Percentiles rank a stretch among this genome's conserved stretches.
Evolutionary conservation across 2,888 invertebrate species (phyloP).

Genomic region (Lasioglossum calceatum): DNA sequence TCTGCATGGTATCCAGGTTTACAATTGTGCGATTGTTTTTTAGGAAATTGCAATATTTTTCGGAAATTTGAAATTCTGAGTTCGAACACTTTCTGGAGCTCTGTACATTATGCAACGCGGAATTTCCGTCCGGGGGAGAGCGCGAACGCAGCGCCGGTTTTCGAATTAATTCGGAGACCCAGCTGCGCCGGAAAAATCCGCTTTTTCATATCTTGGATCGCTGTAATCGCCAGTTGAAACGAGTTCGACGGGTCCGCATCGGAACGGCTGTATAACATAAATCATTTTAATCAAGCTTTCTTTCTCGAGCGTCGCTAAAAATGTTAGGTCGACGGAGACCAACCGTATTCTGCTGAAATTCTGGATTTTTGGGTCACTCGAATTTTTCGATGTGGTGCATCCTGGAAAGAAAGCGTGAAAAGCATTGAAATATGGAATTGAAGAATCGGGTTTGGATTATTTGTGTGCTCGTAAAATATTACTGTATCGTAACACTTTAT

Average conservation of each 20-base stretch:
- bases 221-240: conserved; percentile 9
- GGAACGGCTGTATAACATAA: conserved; percentile 5
- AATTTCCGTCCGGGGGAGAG: background rate
- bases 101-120: background rate
- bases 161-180: conserved; percentile 4
- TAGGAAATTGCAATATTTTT: background rate
- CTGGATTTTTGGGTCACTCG: background rate
- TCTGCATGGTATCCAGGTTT: background rate
- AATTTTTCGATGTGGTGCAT: background rate
- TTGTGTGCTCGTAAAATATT: no score
- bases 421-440: background rate
- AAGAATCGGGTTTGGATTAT: background rate
- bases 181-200: conserved; percentile 27
- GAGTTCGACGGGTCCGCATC: conserved; percentile 13
- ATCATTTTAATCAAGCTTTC: conserved; percentile 8
- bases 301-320: background rate
- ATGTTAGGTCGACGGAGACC: background rate
- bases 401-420: background rate
- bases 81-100: background rate
- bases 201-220: background rate
- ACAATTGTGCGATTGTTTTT: background rate
- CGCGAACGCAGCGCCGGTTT: background rate
- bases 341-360: background rate
- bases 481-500: no score
- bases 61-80: background rate